A percentile compares a stretch with the other conserved stretches of the same genome.
These are phyloP conservation scores for Sialis lutaria DNA, from an alignment of 2,888 invertebrate genomes.

Conservation along the genomic window DNA sequence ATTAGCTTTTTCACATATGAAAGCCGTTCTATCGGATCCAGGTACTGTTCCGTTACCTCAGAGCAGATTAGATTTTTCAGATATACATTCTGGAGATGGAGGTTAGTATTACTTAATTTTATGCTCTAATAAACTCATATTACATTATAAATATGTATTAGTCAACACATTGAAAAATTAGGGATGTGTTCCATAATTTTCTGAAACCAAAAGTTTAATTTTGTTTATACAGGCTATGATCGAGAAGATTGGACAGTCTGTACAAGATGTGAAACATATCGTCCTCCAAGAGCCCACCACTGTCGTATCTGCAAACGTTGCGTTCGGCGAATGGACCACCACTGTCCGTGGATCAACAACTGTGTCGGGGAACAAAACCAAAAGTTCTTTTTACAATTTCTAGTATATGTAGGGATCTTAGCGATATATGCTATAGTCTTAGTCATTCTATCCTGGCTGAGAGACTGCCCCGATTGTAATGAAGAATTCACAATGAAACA, in stretches of 20 bases:
- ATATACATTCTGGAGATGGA: slow-evolving; percentile 46
- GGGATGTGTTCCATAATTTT: no score
- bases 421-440: slow-evolving; percentile 49
- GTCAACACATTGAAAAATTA: no score
- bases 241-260: slow-evolving; percentile 64
- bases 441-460: slow-evolving; percentile 54
- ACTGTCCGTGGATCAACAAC: slow-evolving; percentile 86
- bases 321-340: slow-evolving; percentile 68
- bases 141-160: no score
- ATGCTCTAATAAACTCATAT: not conserved
- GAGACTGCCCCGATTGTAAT: slow-evolving; percentile 47
- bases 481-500: slow-evolving; percentile 47
- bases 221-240: slow-evolving; percentile 25
- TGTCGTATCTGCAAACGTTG: slow-evolving; percentile 76
- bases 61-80: slow-evolving; percentile 60
- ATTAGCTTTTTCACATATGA: slow-evolving; percentile 56
- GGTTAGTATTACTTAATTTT: slow-evolving; percentile 15
- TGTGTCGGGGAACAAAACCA: slow-evolving; percentile 86
- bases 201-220: not conserved
- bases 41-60: slow-evolving; percentile 67
- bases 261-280: slow-evolving; percentile 60
- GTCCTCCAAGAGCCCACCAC: slow-evolving; percentile 74
- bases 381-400: slow-evolving; percentile 79
- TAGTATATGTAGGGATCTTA: slow-evolving; percentile 56
- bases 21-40: slow-evolving; percentile 79